Conservation (phyloP, 2,888 invertebrate genomes). For the Sisyra nigra region DNA sequence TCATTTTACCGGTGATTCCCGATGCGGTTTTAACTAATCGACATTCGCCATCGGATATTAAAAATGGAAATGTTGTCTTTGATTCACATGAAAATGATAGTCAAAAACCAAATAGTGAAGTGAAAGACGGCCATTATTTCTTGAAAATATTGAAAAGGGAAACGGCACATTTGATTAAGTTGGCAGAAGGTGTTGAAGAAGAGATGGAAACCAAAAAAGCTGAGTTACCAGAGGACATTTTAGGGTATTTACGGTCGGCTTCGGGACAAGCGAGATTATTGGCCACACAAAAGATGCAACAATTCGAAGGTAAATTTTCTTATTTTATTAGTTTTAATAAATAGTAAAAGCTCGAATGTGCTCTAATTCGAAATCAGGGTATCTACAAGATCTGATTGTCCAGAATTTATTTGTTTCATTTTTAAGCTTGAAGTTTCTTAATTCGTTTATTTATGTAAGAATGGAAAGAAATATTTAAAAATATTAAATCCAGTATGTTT, state of each 20-base stretch:
- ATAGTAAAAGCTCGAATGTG: no score
- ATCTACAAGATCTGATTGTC: no score
- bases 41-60: neutral
- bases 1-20: conserved; percentile 23
- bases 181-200: conserved; percentile 52
- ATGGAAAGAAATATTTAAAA: no score
- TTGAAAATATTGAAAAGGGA: conserved; percentile 56
- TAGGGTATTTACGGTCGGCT: conserved; percentile 72
- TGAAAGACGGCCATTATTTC: conserved; percentile 64
- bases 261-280: conserved; percentile 83
- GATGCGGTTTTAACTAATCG: conserved; percentile 10
- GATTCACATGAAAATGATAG: conserved; percentile 20
- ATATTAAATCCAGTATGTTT: no score
- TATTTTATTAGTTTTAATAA: neutral
- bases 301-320: conserved; percentile 59
- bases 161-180: conserved; percentile 46
- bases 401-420: no score
- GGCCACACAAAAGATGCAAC: conserved; percentile 85
- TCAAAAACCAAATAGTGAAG: conserved; percentile 15
- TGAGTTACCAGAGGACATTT: conserved; percentile 57
- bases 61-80: conserved; percentile 15
- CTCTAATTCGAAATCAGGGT: no score
- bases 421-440: no score
- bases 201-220: conserved; percentile 38
- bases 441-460: no score